Evolutionary conservation across 2,113 vertebrate genomes (phyloP).

Genomic region (Podarcis cretensis): DNA sequence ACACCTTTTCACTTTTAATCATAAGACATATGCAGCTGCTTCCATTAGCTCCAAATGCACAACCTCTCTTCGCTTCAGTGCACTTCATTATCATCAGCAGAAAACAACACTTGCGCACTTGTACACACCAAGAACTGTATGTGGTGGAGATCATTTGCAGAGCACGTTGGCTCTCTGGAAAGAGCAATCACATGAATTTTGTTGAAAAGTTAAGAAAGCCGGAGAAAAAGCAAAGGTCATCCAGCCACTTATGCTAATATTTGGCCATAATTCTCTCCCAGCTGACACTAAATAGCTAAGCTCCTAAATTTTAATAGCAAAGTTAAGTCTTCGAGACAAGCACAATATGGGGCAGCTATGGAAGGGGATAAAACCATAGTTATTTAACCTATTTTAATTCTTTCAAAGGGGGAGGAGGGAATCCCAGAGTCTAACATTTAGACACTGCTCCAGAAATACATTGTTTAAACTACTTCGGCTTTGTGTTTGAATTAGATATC

Average conservation of each 20-base stretch:
- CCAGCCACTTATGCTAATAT: conserved; percentile 41
- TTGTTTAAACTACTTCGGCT: background rate
- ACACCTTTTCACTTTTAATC: conserved; percentile 48
- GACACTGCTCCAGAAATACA: background rate
- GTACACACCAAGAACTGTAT: background rate
- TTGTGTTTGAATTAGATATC: conserved; percentile 25
- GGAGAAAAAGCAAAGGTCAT: conserved; percentile 14
- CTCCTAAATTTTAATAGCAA: conserved; percentile 51
- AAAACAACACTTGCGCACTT: background rate
- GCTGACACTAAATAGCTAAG: conserved; percentile 49
- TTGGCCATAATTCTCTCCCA: conserved; percentile 41
- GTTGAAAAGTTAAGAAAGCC: conserved; percentile 25
- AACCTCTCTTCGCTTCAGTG: conserved; percentile 20
- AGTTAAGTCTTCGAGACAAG: conserved; percentile 45
- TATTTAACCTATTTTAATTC: conserved; percentile 14
- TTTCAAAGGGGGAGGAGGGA: background rate
- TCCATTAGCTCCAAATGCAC: background rate
- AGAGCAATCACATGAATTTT: conserved; percentile 9
- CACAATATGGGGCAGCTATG: conserved; percentile 15
- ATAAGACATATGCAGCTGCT: conserved; percentile 31
- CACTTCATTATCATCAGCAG: conserved; percentile 44
- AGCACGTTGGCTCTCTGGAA: background rate
- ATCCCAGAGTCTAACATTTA: background rate
- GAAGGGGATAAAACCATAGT: conserved; percentile 4
- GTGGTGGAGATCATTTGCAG: conserved; percentile 21